Evolutionary conservation across 2,113 vertebrate genomes (phyloP), one percentile per base, ranked within the genome.

Genomic region (Alligator mississippiensis): DNA sequence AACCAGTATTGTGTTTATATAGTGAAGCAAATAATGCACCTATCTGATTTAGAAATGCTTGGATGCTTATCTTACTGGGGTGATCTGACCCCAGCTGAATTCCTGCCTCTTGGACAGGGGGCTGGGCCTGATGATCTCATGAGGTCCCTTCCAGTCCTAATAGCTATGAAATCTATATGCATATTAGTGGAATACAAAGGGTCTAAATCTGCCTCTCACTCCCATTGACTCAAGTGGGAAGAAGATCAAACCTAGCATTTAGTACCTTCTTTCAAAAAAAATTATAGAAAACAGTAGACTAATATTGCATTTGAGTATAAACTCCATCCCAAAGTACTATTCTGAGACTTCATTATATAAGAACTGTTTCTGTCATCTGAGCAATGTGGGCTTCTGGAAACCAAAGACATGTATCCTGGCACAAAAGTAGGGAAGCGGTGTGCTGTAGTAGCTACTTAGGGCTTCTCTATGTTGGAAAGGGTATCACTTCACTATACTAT

Each of bases 181-280:
- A 47, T 47, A 47, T 47, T 47, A 47, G 47, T 47, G 47, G 47
- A 47, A 47, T 1, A 22, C 58, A 85, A 82, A 70, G 0, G 12
- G 24, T 11, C 82, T 77, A 9, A 24, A 77, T 86, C 68, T 78
- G 2, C 78, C 47, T 93, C n/a, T 87, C 3, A 5, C 64, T 78
- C 85, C 62, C 18, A 7, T 66, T 87, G 24, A 13, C 10, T 87
- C 83, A 90, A 11, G 34, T 87, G 24, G 76, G 47, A 87, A 5
- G 0, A 2, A 59, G 47, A 24, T 82, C 2, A 8, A 1, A 38
- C 15, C 25, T 17, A 83, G 78, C 25, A 68, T 0, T 0, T 54
- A 62, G 25, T 19, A 78, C 14, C 3, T 78, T 24, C 59, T 58
- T 75, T 64, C 80, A 90, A 63, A 25, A 77, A 9, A 66, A 89